These are phyloP conservation scores for Aurelia aurita complex sp. Pacific DNA, from an alignment of 30 jellyfish, hydroid and myxozoan genomes.

Conservation along the genomic window DNA sequence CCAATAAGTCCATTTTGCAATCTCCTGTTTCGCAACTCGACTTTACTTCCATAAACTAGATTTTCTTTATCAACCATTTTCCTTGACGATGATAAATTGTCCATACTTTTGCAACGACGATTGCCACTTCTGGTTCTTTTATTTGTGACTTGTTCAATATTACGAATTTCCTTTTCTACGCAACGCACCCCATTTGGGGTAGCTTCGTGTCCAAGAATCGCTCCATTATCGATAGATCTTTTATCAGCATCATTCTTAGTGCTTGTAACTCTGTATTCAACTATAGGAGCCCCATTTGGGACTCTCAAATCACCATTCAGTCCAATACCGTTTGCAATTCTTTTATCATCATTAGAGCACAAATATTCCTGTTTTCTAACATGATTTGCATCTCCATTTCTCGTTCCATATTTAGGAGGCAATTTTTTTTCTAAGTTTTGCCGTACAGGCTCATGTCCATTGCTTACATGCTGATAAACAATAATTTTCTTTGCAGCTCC, in stretches of 20 bases:
- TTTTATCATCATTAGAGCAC: not conserved
- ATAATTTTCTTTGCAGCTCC: constrained; percentile 10
- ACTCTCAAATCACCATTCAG: not conserved
- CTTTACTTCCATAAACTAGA: constrained; percentile 38
- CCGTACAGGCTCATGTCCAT: not conserved
- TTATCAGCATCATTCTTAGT: no score
- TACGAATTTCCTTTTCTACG: not conserved
- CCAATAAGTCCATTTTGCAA: not conserved
- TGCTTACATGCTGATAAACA: constrained; percentile 28
- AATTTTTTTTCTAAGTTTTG: not conserved
- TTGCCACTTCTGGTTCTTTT: not conserved
- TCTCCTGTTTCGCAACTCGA: constrained; percentile 20
- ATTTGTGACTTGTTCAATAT: not conserved
- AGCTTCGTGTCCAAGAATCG: not conserved
- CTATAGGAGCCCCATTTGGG: not conserved
- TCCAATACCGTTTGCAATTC: not conserved
- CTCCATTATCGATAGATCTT: not conserved
- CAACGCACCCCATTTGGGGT: not conserved
- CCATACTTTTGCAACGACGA: constrained; percentile 31
- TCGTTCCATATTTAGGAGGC: no score
- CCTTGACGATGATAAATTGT: constrained; percentile 13
- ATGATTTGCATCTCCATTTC: not conserved
- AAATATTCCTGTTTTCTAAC: not conserved
- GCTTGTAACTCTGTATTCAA: no score
- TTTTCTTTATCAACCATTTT: constrained; percentile 22